A percentile compares a stretch with the other conserved stretches of the same genome.
Conservation (phyloP, 1,140 invertebrate genomes). For the Chlorops oryzae region DNA sequence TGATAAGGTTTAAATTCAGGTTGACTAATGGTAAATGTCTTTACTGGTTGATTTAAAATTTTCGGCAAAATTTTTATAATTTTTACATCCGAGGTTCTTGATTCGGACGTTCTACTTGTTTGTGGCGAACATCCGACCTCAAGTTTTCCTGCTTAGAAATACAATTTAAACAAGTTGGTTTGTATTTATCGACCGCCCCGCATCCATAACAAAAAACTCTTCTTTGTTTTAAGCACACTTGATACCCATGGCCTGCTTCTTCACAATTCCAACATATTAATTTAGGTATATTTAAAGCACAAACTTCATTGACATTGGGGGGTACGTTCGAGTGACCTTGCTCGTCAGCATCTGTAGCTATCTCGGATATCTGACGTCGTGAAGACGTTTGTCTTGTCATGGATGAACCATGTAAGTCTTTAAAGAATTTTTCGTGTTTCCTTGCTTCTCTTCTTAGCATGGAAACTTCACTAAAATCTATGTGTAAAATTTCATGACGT, state of each 20-base stretch:
- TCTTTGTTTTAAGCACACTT: too few species aligned
- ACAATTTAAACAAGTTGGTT: constrained; percentile 5
- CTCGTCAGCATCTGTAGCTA: neutral
- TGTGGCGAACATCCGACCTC: neutral
- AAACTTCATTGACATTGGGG: neutral
- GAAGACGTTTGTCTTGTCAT: neutral
- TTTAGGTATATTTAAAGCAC: neutral
- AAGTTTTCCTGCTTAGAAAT: neutral
- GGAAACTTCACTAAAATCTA: neutral
- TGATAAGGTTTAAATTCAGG: too few species aligned
- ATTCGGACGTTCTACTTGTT: neutral
- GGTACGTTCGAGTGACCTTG: too few species aligned
- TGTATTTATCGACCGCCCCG: constrained; percentile 5
- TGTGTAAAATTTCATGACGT: constrained; percentile 3
- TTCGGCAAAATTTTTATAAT: too few species aligned
- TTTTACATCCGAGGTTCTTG: too few species aligned
- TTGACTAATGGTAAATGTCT: too few species aligned
- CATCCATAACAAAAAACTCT: constrained; percentile 14
- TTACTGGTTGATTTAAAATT: too few species aligned
- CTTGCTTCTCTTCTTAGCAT: neutral
- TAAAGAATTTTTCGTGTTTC: constrained; percentile 5
- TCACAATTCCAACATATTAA: constrained; percentile 11
- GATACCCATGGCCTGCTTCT: neutral
- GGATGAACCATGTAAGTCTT: neutral
- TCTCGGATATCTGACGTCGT: neutral